Percentiles rank a stretch among this genome's conserved stretches.
Conservation (phyloP, 2,113 vertebrate species). For the Gulo gulo region DNA sequence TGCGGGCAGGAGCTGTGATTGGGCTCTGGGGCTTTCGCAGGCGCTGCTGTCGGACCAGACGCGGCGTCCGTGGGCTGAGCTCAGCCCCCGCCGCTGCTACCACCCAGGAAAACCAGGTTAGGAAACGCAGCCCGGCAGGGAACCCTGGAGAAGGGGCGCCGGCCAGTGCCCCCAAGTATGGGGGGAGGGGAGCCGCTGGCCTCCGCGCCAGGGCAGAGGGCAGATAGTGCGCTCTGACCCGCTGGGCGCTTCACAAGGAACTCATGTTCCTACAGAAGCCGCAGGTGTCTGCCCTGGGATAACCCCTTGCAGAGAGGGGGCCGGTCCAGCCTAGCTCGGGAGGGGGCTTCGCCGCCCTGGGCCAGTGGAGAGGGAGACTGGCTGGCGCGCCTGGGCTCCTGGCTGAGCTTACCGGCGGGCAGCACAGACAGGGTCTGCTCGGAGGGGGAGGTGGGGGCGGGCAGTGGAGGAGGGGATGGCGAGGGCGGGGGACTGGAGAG, state of each 20-base stretch:
- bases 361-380: background rate
- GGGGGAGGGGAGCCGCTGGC: background rate
- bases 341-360: background rate
- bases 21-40: background rate
- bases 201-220: background rate
- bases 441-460: too few species aligned
- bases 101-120: background rate
- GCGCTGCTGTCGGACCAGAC: background rate
- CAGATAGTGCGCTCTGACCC: rapidly evolving
- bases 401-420: background rate
- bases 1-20: background rate
- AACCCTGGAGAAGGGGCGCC: background rate
- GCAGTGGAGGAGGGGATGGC: too few species aligned
- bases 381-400: background rate
- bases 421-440: background rate
- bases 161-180: too few species aligned
- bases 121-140: background rate
- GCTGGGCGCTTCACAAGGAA: background rate
- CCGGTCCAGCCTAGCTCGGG: background rate
- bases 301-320: background rate
- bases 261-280: background rate
- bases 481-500: too few species aligned
- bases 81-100: background rate
- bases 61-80: background rate
- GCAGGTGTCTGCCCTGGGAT: slow-evolving; percentile 11